Percentiles rank a stretch among this genome's conserved stretches.
These are phyloP conservation scores for Lapara coniferarum DNA, from an alignment of 2,888 invertebrate genomes.

Conservation along the genomic window DNA sequence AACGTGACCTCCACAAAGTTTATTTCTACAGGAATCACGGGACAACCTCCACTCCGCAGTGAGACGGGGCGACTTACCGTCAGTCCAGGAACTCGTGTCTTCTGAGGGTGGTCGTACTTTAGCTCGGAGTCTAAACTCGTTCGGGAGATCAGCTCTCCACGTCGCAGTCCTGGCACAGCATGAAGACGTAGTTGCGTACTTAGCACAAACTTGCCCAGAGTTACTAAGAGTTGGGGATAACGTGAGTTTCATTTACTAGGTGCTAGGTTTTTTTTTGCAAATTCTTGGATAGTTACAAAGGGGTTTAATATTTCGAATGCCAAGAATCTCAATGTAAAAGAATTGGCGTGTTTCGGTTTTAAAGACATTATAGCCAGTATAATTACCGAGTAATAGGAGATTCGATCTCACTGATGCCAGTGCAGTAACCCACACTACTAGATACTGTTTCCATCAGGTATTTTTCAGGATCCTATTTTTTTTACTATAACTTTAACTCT, in stretches of 20 bases:
- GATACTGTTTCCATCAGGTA: no score
- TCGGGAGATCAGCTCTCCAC: conserved; percentile 91
- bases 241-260: conserved; percentile 79
- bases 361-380: no score
- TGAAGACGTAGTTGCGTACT: conserved; percentile 90
- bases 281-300: no score
- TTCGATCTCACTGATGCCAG: no score
- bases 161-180: conserved; percentile 93
- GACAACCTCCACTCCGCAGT: conserved; percentile 91
- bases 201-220: conserved; percentile 89
- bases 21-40: conserved; percentile 86
- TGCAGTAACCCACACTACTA: no score
- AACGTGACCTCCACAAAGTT: no score
- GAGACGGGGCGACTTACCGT: conserved; percentile 82
- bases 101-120: conserved; percentile 74
- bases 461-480: no score
- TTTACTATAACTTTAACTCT: no score
- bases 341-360: no score
- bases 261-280: not conserved
- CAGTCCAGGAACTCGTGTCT: conserved; percentile 83
- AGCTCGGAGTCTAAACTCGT: conserved; percentile 84
- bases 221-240: conserved; percentile 92
- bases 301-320: not conserved
- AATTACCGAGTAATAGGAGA: no score
- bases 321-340: no score